Percentiles rank a stretch among this genome's conserved stretches.
phyloP scores from a whole-genome alignment of 2,888 invertebrate genomes.

The Apodemia zela region DNA sequence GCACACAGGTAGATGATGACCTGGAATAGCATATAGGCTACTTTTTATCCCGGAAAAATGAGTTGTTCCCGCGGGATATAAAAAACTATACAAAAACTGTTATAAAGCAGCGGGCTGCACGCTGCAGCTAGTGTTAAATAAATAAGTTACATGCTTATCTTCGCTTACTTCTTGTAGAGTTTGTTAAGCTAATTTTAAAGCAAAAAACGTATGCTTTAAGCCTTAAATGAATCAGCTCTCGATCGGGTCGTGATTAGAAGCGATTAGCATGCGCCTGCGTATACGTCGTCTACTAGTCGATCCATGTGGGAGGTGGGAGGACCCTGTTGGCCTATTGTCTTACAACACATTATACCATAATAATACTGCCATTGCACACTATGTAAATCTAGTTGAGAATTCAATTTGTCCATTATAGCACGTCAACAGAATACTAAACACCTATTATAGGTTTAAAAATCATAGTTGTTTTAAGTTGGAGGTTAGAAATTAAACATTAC shows the following conservation, averaged over 20 bases:
- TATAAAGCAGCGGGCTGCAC: too few relatives aligned
- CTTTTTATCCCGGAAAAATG: too few relatives aligned
- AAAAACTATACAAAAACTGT: too few relatives aligned
- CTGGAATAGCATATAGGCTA: too few relatives aligned
- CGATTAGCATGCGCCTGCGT: slow-evolving; percentile 71
- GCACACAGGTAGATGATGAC: too few relatives aligned
- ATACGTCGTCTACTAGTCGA: slow-evolving; percentile 45
- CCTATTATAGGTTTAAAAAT: not conserved
- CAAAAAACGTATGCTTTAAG: not conserved
- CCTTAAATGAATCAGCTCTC: slow-evolving; percentile 69
- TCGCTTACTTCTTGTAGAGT: too few relatives aligned
- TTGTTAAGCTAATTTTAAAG: slow-evolving; percentile 17
- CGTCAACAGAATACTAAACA: slow-evolving; percentile 24
- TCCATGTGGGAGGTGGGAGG: slow-evolving; percentile 74
- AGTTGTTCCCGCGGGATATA: too few relatives aligned
- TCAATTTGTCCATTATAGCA: slow-evolving; percentile 71
- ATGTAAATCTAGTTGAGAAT: slow-evolving; percentile 74
- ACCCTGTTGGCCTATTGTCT: slow-evolving; percentile 65
- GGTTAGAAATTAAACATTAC: too few relatives aligned
- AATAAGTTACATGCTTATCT: too few relatives aligned
- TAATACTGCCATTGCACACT: slow-evolving; percentile 70
- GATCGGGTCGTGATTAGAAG: slow-evolving; percentile 72
- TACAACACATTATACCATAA: slow-evolving; percentile 72
- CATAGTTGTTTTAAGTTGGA: too few relatives aligned
- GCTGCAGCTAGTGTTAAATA: too few relatives aligned